Evolutionary conservation across 2,888 invertebrate species (phyloP).

Genomic region (Synergus gifuensis): DNA sequence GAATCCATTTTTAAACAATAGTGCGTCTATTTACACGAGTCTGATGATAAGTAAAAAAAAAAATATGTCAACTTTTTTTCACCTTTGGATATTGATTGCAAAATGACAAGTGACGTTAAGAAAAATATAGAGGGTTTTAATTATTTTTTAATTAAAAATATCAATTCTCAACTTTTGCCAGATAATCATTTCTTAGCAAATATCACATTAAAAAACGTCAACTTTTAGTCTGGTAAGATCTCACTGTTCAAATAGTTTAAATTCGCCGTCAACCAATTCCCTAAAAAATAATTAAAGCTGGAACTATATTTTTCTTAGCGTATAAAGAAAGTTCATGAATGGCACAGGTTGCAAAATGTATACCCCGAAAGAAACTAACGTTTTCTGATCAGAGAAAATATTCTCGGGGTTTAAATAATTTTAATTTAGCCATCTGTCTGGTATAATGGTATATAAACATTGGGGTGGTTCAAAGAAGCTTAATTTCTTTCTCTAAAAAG

Average conservation of each 20-base stretch:
- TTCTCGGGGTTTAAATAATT: slow-evolving; percentile 1
- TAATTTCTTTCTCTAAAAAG: too few relatives aligned
- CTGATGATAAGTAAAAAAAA: background rate
- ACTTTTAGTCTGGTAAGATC: background rate
- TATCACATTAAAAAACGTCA: background rate
- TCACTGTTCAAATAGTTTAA: too few relatives aligned
- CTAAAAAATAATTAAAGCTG: slow-evolving; percentile 3
- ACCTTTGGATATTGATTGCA: slow-evolving; percentile 3
- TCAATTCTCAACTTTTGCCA: background rate
- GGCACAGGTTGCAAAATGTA: background rate
- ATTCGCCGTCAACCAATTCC: too few relatives aligned
- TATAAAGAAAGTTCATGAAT: background rate
- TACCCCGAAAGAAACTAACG: background rate
- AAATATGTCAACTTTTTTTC: background rate
- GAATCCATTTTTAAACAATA: too few relatives aligned
- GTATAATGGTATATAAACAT: background rate
- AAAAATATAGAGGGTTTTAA: slow-evolving; percentile 24
- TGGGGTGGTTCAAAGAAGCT: too few relatives aligned
- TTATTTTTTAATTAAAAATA: background rate
- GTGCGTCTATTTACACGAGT: background rate
- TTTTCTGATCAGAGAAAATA: background rate
- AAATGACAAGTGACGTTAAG: background rate
- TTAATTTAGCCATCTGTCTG: slow-evolving; percentile 19
- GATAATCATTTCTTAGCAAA: background rate
- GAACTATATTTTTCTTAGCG: slow-evolving; percentile 10